Base-by-base conservation (phyloP, 53 echinoderm and acorn worm species). In the Paracentrotus lividus region DNA sequence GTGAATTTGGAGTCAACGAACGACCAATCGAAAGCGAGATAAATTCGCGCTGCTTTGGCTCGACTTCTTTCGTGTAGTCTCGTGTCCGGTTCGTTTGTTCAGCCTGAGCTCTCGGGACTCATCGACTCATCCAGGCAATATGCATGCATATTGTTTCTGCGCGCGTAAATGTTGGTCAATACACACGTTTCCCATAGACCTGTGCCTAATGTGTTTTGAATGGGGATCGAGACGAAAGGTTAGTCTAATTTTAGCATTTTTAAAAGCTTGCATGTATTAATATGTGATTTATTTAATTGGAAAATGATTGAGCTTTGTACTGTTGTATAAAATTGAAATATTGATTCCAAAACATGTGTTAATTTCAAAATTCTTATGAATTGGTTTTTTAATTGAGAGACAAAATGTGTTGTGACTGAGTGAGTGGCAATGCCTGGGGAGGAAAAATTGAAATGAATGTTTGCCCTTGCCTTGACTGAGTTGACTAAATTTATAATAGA, bases 11-110 rank as follows among this genome's bases (percentile, higher is more conserved):
- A 77, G 21, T 77, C 67, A 67, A 72, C 40, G 38, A 72, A 21
- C 81, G 47, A n/a, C 81, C 81, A 81, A 81, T 81, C n/a, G 81
- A 26, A 81, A 45, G 81, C 81, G n/a, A 9, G 47, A 44, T 81
- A 86, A 86, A 86, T 86, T 86, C 86, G 86, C 86, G 86, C 86
- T 56, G 86, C 24, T 86, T 55, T 56, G 86, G 23, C 56, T 86
- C 86, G 86, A 8, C 55, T 13, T 26, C 36, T 86, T 86, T 56
- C 86, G 86, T 86, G 47, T 16, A 55, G 36, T 6, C 56, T 86
- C 86, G 86, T 20, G 86, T 24, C 15, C 24, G n/a, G 16, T 47
- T 45, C 51, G 51, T 85, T 49, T 85, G 29, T 51, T 27, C n/a
- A 29, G 10, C 29, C 27, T 27, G 42, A 42, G 42, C 21, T 21